phyloP scores from a whole-genome alignment of 1,140 invertebrate species.

The Hypsibius dujardini region DNA sequence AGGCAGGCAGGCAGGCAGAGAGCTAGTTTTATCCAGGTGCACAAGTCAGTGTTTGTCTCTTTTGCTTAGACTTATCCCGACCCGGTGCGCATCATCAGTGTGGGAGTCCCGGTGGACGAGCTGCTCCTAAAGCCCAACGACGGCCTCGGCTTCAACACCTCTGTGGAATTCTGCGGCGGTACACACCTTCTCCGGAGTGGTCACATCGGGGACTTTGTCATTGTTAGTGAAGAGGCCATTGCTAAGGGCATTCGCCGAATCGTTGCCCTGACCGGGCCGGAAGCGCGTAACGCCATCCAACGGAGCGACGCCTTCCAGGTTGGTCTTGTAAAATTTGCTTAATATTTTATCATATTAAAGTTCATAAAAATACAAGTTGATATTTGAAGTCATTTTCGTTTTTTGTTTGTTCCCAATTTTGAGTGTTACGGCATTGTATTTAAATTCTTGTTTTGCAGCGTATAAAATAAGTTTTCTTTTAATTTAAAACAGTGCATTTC shows the following conservation, averaged over 20 bases:
- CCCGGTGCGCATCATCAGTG: conserved; percentile 84
- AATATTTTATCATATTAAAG: too few relatives aligned
- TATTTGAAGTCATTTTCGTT: too few relatives aligned
- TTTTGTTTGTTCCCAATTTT: too few relatives aligned
- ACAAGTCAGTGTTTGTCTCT: not conserved
- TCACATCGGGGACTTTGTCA: conserved; percentile 84
- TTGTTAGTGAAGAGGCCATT: conserved; percentile 92
- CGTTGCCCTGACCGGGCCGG: conserved; percentile 82
- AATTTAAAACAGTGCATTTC: too few relatives aligned
- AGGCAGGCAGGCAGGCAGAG: too few relatives aligned
- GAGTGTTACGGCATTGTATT: too few relatives aligned
- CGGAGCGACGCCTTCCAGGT: not conserved
- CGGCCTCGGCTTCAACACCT: conserved; percentile 56
- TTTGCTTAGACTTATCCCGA: conserved; percentile 68
- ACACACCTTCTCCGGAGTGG: conserved; percentile 47
- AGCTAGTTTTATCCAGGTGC: too few relatives aligned
- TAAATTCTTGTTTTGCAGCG: too few relatives aligned
- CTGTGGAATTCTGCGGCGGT: conserved; percentile 99
- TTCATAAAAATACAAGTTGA: too few relatives aligned
- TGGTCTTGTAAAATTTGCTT: conserved; percentile 31
- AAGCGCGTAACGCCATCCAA: conserved; percentile 46
- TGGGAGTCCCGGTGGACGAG: conserved; percentile 77
- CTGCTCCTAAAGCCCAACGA: conserved; percentile 66
- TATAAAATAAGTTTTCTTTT: too few relatives aligned
- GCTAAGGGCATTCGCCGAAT: conserved; percentile 94